These are phyloP conservation scores for Lacanobia oleracea DNA, from an alignment of 2,888 invertebrate genomes.

Conservation along the genomic window DNA sequence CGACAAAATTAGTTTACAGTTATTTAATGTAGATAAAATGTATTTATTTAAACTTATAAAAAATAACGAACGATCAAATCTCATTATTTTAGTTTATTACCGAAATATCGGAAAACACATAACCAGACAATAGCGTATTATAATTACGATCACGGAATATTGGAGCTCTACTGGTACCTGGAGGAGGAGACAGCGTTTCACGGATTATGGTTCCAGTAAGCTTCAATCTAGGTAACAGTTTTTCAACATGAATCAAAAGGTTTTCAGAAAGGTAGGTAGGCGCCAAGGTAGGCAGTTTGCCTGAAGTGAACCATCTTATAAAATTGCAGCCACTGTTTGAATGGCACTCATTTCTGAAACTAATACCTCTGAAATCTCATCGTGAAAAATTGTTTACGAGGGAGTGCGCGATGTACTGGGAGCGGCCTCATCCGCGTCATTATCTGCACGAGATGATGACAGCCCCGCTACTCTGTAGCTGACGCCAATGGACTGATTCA, in stretches of 20 bases:
- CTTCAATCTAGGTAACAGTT: not conserved
- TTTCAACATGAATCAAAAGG: not conserved
- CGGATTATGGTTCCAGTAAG: too few species aligned
- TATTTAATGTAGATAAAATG: not conserved
- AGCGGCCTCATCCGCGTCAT: not conserved
- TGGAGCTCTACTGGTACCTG: too few species aligned
- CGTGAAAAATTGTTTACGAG: not conserved
- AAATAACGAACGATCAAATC: too few species aligned
- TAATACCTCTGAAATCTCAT: not conserved
- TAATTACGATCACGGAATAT: too few species aligned
- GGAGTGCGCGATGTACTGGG: too few species aligned
- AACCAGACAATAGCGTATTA: not conserved
- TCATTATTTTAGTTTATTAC: too few species aligned
- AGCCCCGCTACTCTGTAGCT: not conserved
- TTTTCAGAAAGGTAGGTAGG: not conserved
- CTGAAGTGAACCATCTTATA: not conserved
- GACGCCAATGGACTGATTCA: not conserved
- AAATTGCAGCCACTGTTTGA: not conserved
- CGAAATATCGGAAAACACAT: too few species aligned
- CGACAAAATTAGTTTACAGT: too few species aligned
- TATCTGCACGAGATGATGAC: too few species aligned
- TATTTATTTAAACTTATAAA: not conserved
- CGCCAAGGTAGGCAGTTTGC: not conserved
- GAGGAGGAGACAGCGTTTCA: not conserved
- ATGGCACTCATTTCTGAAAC: constrained; percentile 9